Evolutionary conservation across 2,888 invertebrate species (phyloP).

Genomic region (Epistrophella euchroma): DNA sequence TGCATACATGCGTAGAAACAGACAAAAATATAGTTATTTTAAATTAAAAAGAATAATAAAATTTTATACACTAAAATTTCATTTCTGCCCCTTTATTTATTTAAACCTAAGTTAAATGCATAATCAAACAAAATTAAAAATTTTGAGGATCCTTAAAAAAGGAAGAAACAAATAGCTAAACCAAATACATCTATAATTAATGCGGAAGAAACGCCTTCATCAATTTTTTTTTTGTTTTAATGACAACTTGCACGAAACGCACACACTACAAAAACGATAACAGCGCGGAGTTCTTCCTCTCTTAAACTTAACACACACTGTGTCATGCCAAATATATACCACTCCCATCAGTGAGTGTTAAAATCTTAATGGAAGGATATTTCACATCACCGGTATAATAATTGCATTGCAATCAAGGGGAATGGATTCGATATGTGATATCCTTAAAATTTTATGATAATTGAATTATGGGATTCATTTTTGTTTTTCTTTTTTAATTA

Average conservation of each 20-base stretch:
- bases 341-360: constrained; percentile 40
- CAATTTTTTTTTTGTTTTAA: not conserved
- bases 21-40: too few relatives aligned
- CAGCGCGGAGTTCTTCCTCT: constrained; percentile 1
- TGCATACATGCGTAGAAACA: too few relatives aligned
- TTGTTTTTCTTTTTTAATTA: constrained; percentile 24
- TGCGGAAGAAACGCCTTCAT: not conserved
- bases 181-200: not conserved
- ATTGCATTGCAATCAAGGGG: constrained; percentile 65
- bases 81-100: too few relatives aligned
- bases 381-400: constrained; percentile 67
- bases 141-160: not conserved
- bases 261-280: constrained; percentile 3
- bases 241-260: constrained; percentile 17
- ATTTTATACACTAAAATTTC: too few relatives aligned
- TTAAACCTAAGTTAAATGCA: too few relatives aligned
- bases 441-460: constrained; percentile 68
- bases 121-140: not conserved
- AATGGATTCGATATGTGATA: constrained; percentile 47
- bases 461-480: constrained; percentile 52
- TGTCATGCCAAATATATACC: constrained; percentile 8
- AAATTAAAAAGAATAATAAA: too few relatives aligned
- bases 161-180: not conserved
- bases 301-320: not conserved
- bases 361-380: constrained; percentile 60